Base-by-base conservation (phyloP, 2,888 invertebrate species). In the Nyleta sp. region DNA sequence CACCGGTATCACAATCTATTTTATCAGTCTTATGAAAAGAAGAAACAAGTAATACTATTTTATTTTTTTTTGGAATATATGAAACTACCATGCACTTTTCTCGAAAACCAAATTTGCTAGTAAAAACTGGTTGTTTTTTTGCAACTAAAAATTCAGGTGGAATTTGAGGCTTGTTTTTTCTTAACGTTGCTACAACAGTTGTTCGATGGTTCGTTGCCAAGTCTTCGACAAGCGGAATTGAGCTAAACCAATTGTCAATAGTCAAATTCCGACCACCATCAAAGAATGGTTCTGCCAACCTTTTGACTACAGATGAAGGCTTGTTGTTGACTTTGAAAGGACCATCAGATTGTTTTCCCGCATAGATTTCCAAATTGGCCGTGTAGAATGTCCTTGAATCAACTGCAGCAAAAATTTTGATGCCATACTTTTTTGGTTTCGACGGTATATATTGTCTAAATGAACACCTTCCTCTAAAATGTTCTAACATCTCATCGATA, bases 221-320 rank as follows among this genome's bases (percentile, higher is more conserved):
- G 50, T 85, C 80, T 31, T 77, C 60, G 18, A 72, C 75, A 67
- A 87, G 68, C 0, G 84, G 83, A 35, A 85, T 79, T 77, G 84
- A 84, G 48, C 85, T 84, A 40, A 83, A 88, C 83, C 82, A 87
- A 78, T 81, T 83, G 59, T 83, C 83, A 11, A 80, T 74, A 6
- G 82, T 88, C 18, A 87, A 55, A 67, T 87, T 87, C 28, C 82
- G 57, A n/a, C 80, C 75, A 48, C 62, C 48, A 73, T 81, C 81
- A 55, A 83, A 80, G 57, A 87, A 82, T 10, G 60, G 60, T 22
- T 57, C 24, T n/a, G 35, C 18, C 82, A 24, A 20, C 28, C 81
- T 59, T 40, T 80, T 67, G 15, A 86, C 85, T 52, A 86, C 82
- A 46, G 82, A 84, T 67, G 67, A 44, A 44, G 84, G 75, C 78